Evolutionary conservation across 2,888 invertebrate genomes (phyloP), one percentile per base, ranked within the genome.

Genomic region (Balanococcus diminutus): DNA sequence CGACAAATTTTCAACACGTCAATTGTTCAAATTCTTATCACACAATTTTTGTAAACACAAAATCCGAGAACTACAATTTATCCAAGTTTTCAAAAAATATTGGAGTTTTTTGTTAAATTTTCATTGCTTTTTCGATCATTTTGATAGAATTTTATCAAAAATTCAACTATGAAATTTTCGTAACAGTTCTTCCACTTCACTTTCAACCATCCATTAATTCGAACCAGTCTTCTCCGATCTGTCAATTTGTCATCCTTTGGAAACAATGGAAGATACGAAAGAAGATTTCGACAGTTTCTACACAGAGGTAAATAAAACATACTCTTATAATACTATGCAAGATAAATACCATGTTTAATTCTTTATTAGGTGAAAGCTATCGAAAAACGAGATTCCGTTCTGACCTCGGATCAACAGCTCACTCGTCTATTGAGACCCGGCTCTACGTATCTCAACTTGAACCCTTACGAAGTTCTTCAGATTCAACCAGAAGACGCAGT

Each of bases 391-490:
- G 99, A 99, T 91, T 96, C 99, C 5, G 97, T 97, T 82, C 91
- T 99, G 89, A 99, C 99, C 67, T 96, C 98, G 31, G 95, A 95
- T 90, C 98, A 98, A 91, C 99, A 99, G 92, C 97, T 99, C 88
- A 98, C 98, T 88, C 93, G 99, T 89, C 92, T 99, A 87, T 92
- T 98, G 86, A 93, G 99, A 88, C 98, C 99, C 87, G 99, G 99
- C 32, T 97, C 98, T 0, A 98, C 99, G 14, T 99, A 99, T 91
- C 96, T 99, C 90, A 99, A 99, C 92, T 92, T 99, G 88, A 99
- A 99, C 91, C 99, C 99, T 0, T 97, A 95, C 90, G 96, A 97
- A 91, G 97, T 96, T 2, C 91, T 97, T 86, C 96, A 97, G 91
- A 93, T 96, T 83, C 98, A 99, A 89, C 97, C 98, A 16, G 96